A percentile compares a stretch with the other conserved stretches of the same genome.
phyloP scores from a whole-genome alignment of 2,888 invertebrate genomes.

The Acholoe squamosa region DNA sequence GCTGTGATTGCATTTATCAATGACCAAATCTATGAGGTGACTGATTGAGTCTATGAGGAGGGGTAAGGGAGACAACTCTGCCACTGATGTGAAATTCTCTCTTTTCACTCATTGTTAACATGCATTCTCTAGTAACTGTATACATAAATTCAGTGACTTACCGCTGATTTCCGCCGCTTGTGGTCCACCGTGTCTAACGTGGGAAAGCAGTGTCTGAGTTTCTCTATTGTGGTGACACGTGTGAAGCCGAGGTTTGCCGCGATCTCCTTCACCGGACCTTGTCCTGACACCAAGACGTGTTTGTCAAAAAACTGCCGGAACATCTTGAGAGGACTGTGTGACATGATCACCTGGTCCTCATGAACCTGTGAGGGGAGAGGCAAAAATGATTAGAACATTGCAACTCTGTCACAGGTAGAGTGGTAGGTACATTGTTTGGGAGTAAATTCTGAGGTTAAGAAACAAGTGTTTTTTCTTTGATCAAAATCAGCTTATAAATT shows the following conservation, averaged over 20 bases:
- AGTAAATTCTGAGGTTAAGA: no score
- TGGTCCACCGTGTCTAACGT: slow-evolving; percentile 87
- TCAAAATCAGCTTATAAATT: no score
- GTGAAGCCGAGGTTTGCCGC: slow-evolving; percentile 86
- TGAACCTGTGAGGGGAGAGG: slow-evolving; percentile 81
- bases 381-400: no score
- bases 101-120: neutral
- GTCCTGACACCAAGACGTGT: slow-evolving; percentile 87
- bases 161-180: slow-evolving; percentile 81
- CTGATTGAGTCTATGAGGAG: no score
- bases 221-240: slow-evolving; percentile 86
- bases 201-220: slow-evolving; percentile 86
- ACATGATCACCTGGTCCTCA: slow-evolving; percentile 87
- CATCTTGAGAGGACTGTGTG: slow-evolving; percentile 87
- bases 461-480: no score
- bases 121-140: neutral
- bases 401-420: no score
- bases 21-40: no score
- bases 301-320: slow-evolving; percentile 87
- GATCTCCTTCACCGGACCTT: slow-evolving; percentile 86
- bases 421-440: no score
- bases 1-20: no score
- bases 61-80: no score
- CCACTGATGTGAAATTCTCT: no score
- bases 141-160: slow-evolving; percentile 69